Conservation (phyloP, 2,113 vertebrate genomes). For the Phodopus roborovskii region DNA sequence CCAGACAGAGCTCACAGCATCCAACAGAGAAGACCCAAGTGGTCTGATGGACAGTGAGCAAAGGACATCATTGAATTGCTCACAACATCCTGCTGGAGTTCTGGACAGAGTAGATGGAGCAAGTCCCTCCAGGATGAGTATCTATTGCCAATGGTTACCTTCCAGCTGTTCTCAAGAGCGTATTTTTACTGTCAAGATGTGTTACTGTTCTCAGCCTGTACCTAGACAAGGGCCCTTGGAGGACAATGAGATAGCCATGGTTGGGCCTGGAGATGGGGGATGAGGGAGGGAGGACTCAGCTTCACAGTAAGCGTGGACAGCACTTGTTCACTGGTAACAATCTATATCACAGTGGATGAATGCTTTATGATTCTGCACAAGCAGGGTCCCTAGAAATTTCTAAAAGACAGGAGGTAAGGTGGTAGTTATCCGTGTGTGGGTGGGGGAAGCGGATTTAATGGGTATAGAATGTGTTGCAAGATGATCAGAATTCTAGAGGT, state of each 20-base stretch:
- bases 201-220: background rate
- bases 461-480: background rate
- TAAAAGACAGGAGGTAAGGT: background rate
- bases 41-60: background rate
- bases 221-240: background rate
- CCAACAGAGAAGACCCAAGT: background rate
- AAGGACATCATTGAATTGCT: too few species aligned
- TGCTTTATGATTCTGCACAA: background rate
- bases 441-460: too few species aligned
- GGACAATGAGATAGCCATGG: background rate
- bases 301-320: background rate
- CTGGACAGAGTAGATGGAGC: background rate
- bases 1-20: background rate
- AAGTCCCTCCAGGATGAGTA: background rate
- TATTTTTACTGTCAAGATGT: background rate
- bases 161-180: too few species aligned
- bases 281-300: rapidly evolving
- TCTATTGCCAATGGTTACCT: background rate
- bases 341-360: background rate
- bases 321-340: background rate
- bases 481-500: background rate
- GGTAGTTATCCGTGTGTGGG: rapidly evolving
- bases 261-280: background rate
- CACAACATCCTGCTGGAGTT: too few species aligned
- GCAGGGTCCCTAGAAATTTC: too few species aligned